Evolutionary conservation across 2,113 vertebrate species (phyloP), one percentile per base, ranked within the genome.

Genomic region (Struthidea cinerea): DNA sequence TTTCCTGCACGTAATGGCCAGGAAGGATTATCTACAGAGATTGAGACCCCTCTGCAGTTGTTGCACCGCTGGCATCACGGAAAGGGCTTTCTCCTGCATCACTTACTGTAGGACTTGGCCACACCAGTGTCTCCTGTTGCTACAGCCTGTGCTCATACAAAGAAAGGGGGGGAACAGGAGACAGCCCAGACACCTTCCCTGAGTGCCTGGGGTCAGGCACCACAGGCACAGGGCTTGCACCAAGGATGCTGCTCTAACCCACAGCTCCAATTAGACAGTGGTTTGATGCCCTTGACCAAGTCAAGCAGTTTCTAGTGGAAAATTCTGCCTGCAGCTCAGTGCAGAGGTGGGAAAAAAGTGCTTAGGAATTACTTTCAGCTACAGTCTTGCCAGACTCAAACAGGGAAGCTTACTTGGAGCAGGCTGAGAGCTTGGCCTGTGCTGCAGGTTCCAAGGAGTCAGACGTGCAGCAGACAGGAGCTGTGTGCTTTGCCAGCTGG

Each of bases 401-500:
- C 9, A 21, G 30, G 32, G 57, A 81, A 21, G 41, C 28, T 86
- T 28, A 0, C 50, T 71, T 68, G 61, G 69, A 96, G 84, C 65
- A 76, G 47, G 65, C 30, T 3, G 20, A 78, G 71, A 41, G 49
- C 70, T 79, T 64, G 84, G 80, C 69, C 74, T 41, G 49, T 0
- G 18, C 46, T 70, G 49, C 42, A 30, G 0, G 0, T 37, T 87
- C 52, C 1, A 11, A 46, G 44, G 63, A 82, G n/a, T 89, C 61
- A 73, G 77, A 78, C 14, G 47, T 67, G 80, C 3, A 7, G 53
- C 50, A 90, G 71, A 67, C 70, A 83, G 91, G 74, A 65, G 60
- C 84, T 44, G 42, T n/a, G 39, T 4, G 9, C 39, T 76, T 42
- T 92, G 74, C 81, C 87, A 95, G 81, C 91, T 91, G 87, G 52